These are phyloP conservation scores for Chrysina gloriosa DNA, from an alignment of 2,888 invertebrate genomes.

Conservation along the genomic window DNA sequence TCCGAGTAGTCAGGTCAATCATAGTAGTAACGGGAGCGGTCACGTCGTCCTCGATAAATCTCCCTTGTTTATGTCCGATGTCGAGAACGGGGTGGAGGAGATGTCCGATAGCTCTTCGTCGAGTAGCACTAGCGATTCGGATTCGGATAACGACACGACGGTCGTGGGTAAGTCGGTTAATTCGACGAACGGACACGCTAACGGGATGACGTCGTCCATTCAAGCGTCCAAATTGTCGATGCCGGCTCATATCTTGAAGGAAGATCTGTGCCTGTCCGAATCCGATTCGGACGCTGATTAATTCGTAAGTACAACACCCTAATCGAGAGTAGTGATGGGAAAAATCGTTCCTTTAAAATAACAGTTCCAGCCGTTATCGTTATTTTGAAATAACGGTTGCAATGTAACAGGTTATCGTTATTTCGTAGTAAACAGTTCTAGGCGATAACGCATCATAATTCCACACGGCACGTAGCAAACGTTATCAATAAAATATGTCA, in stretches of 20 bases:
- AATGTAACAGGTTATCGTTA: too few relatives aligned
- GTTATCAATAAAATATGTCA: too few relatives aligned
- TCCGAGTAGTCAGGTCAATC: conserved; percentile 34
- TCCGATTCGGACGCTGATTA: conserved; percentile 81
- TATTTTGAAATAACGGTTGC: too few relatives aligned
- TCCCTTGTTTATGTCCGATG: conserved; percentile 45
- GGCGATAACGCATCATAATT: too few relatives aligned
- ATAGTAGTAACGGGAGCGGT: conserved; percentile 32
- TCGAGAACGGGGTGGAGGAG: conserved; percentile 57
- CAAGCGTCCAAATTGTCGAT: conserved; percentile 60
- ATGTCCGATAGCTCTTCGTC: conserved; percentile 62
- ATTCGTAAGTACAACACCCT: conserved; percentile 9
- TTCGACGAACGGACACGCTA: conserved; percentile 60
- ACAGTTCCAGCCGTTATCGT: too few relatives aligned
- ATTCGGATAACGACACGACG: conserved; percentile 56
- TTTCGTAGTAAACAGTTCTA: too few relatives aligned
- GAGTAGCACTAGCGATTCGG: conserved; percentile 64
- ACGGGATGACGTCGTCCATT: conserved; percentile 67
- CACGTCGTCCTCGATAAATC: conserved; percentile 50
- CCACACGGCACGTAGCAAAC: too few relatives aligned
- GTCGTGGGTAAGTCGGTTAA: conserved; percentile 22
- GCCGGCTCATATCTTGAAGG: conserved; percentile 78
- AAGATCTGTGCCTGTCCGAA: conserved; percentile 88
- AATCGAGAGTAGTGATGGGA: too few relatives aligned
- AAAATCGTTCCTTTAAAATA: too few relatives aligned